Evolutionary conservation across 2,888 invertebrate species (phyloP), one percentile per base, ranked within the genome.

Genomic region (Lapara coniferarum): DNA sequence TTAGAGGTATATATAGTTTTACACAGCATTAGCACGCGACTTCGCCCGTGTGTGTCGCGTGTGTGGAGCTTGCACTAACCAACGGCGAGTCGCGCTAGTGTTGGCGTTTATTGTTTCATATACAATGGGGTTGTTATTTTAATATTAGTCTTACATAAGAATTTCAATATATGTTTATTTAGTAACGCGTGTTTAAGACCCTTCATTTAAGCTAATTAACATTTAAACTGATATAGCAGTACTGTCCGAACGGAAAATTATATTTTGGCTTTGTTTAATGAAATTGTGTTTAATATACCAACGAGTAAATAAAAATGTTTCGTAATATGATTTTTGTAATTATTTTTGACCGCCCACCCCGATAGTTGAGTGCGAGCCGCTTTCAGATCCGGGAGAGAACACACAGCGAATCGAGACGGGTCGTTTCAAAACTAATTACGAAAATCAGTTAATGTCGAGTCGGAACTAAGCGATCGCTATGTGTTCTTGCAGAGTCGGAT

Each of bases 401-500:
- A 92, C 92, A 90, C 92, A 86, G 84, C 84, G 78, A 77, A 75
- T 78, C 85, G 88, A 80, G 82, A 80, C 85, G 87, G 88, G 88
- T 87, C 85, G 84, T 81, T 81, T 88, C 92, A 92, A 93, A 93
- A 89, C 80, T 92, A 93, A 93, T 93, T 93, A 93, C 93, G 89
- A 91, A 92, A 92, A 92, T 92, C 91, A 89, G 69, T 74, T 73
- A 76, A 67, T 73, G 74, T 74, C 66, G 76, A 30, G 12, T 19
- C 52, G 16, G 72, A 63, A 73, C 71, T 63, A 63, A 63, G 63
- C 63, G 63, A 49, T 63, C 63, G 63, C 63, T 63, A 63, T 95
- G 95, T 95, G 95, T 96, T 96, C 95, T 96, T 96, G 94, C 96
- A 96, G 96, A 96, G 91, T 96, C 96, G 82, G 96, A 96, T 94